Evolutionary conservation across 1,140 invertebrate species (phyloP), one percentile per base, ranked within the genome.

Genomic region (Cepaea nemoralis): DNA sequence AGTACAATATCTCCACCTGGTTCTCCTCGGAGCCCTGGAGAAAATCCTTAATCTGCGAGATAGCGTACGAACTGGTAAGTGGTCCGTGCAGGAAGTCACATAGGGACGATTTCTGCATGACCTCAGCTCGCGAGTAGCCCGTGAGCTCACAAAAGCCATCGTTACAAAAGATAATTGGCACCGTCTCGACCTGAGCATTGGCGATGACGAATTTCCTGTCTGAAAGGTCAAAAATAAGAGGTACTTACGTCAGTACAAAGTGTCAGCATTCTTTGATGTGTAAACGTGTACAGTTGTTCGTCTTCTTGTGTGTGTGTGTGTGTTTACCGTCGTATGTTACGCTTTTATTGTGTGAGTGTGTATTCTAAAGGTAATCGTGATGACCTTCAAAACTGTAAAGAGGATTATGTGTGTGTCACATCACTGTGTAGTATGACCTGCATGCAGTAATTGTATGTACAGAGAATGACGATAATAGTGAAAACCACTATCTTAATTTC

Each of bases 141-240:
- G 94, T 94, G 89, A 96, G 92, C 63, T 95, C 94, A 90, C 95
- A 96, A 89, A 96, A 96, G 82, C 95, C 95, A 91, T 97, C 95
- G 88, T 95, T 96, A 92, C 95, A 96, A 90, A 96, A 97, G 89
- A 97, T 96, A 89, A 96, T 95, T 87, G 95, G 94, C 89, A 94
- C 95, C 89, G 94, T 93, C 89, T 94, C 94, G 81, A 95, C 93
- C 89, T 95, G 94, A 86, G 95, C 95, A 91, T 97, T 97, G 45
- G 95, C 95, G 85, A 97, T 95, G 91, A 96, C 92, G 93, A 96
- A 97, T 90, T 95, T 95, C 85, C 95, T 94, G 93, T 96, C 95
- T 96, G 94, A 39, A 90, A 89, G 81, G 85, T 73, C 77, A 77
- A 81, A 24, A 83, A 37, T 16, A 63, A 19, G 37, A 55, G 45